Evolutionary conservation across 2,888 invertebrate species (phyloP), one percentile per base, ranked within the genome.

Genomic region (Pristionchus mayeri): DNA sequence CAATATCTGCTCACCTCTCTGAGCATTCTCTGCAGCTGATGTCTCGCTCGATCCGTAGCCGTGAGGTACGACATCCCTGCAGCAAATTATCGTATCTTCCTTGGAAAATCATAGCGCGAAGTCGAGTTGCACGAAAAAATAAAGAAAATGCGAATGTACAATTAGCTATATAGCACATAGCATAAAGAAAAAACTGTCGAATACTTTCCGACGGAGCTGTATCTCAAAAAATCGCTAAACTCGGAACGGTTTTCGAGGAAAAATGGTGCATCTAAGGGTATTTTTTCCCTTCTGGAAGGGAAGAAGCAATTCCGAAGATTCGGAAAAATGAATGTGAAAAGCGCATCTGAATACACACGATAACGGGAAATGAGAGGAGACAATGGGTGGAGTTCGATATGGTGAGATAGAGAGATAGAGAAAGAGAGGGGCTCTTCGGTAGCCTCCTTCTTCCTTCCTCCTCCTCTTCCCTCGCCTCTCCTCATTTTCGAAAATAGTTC

Each of bases 401-500:
- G 44, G 75, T 3, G 75, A 48, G 75, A 71, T n/a, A n/a, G n/a
- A n/a, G n/a, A n/a, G n/a, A n/a, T n/a, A n/a, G n/a, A n/a, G n/a
- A 21, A 34, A 37, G 21, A 7, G 54, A 54, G 4, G 54, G n/a
- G 4, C 16, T 16, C 7, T 21, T 21, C n/a, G 18, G 37, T 40
- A 40, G 37, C 50, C 50, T 30, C 76, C 34, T 18, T n/a, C 24
- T 44, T 24, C 48, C 37, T n/a, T 24, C 13, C 44, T 44, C 24
- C 76, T 50, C 50, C 44, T 4, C 7, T 16, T 44, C 44, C 44
- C 1, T 21, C 24, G 2, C 4, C 76, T 50, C 18, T 27, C 30
- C 18, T n/a, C 40, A 71, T 71, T 71, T 71, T 71, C 71, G 71
- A 71, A 71, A 40, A 34, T 30, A 63, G 71, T 71, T 40, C 71